These are phyloP conservation scores for Drosophila sp. DNA, from an alignment of 1,140 invertebrate species.

Conservation along the genomic window DNA sequence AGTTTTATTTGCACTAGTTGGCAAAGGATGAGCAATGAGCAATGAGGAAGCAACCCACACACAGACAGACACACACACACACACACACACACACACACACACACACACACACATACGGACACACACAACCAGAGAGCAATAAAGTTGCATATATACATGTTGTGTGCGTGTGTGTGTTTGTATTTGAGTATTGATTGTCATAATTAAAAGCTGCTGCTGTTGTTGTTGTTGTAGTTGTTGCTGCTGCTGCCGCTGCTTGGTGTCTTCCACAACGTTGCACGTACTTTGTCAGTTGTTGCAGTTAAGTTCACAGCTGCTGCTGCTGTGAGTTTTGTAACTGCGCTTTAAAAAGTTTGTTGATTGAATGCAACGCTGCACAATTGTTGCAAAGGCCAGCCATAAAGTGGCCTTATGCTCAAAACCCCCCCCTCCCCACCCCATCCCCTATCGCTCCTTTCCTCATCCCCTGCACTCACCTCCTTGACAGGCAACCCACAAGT, in stretches of 20 bases:
- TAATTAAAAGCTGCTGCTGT: constrained; percentile 73
- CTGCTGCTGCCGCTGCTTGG: constrained; percentile 28
- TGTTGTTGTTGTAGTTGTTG: constrained; percentile 37
- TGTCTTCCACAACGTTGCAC: constrained; percentile 32
- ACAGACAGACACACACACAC: neutral
- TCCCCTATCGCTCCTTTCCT: neutral
- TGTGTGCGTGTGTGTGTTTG: constrained; percentile 12
- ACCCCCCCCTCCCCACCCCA: constrained; percentile 26
- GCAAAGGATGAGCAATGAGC: constrained; percentile 63
- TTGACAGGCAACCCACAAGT: constrained; percentile 39
- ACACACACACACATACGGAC: too few relatives aligned
- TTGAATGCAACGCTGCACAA: constrained; percentile 81
- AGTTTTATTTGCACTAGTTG: constrained; percentile 79
- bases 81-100: too few relatives aligned
- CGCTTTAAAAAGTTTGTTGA: constrained; percentile 81
- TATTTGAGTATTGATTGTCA: constrained; percentile 76
- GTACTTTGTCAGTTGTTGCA: constrained; percentile 37
- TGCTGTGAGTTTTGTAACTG: constrained; percentile 72
- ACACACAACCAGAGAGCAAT: constrained; percentile 15
- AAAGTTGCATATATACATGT: constrained; percentile 11
- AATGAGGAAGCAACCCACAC: constrained; percentile 8
- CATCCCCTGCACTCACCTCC: too few relatives aligned
- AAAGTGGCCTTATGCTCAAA: constrained; percentile 69
- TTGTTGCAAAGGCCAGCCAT: constrained; percentile 81
- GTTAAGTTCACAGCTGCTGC: constrained; percentile 24